Percentiles rank a stretch among this genome's conserved stretches.
phyloP scores from a whole-genome alignment of 2,888 invertebrate genomes.

The Lutraria lutraria region DNA sequence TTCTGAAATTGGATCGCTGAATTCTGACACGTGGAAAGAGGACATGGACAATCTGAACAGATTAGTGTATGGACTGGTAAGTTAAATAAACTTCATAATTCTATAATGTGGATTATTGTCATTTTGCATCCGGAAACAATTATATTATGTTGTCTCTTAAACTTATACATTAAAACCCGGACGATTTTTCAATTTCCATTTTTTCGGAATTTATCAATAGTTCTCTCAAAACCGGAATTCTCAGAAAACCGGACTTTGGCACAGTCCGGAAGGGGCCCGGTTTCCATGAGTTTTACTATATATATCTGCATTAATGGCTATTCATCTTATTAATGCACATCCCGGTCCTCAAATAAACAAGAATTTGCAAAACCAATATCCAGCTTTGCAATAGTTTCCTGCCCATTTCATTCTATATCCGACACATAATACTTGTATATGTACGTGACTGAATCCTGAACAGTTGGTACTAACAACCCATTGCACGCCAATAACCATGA shows the following conservation, averaged over 20 bases:
- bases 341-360: neutral
- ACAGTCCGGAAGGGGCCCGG: too few species aligned
- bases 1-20: neutral
- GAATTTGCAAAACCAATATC: neutral
- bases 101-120: neutral
- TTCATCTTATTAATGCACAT: too few species aligned
- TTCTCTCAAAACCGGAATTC: too few species aligned
- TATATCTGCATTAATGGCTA: too few species aligned
- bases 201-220: too few species aligned
- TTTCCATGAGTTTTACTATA: too few species aligned
- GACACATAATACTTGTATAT: neutral
- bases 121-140: too few species aligned
- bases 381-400: neutral
- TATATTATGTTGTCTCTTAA: neutral
- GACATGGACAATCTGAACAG: neutral
- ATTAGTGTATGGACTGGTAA: neutral
- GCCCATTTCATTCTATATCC: neutral
- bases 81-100: neutral
- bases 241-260: too few species aligned
- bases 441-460: neutral
- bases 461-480: too few species aligned
- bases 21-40: neutral
- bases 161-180: too few species aligned
- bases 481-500: too few species aligned
- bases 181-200: too few species aligned